Base-by-base conservation (phyloP, 2,113 vertebrate genomes). In the Cebidichthys violaceus region DNA sequence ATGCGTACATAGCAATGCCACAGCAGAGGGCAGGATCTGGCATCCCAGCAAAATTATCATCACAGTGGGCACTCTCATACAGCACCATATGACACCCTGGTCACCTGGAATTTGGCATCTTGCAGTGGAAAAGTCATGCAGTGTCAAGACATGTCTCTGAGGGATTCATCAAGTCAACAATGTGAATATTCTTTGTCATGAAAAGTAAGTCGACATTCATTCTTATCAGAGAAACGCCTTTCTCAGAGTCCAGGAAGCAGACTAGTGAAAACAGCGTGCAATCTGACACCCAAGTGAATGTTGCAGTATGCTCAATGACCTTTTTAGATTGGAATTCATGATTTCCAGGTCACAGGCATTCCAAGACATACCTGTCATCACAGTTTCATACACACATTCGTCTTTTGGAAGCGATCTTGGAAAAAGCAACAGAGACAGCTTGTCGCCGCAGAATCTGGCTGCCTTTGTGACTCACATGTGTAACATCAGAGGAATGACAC, bases 261-360 rank as follows among this genome's bases (percentile, higher is more conserved):
- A 7, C 11, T 35, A 0, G 68, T 79, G 71, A 66, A 79, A 74
- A 66, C 66, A 24, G 1, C 43, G 17, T 29, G 54, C 47, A n/a
- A 20, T 61, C 27, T 41, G 20, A 75, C 45, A 69, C 29, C 60
- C 9, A 45, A 13, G 39, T 75, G 2, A 39, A 59, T 9, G 33
- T 43, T 29, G 35, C 29, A 20, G 31, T 43, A 39, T 27, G 37
- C 82, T 76, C 69, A 10, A 10, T 45, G 64, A 84, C 52, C 45
- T 60, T 88, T 43, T 61, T 22, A 88, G 88, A 89, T 89, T 54
- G 75, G 61, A 90, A 92, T 91, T 86, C 72, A 71, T 86, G 89
- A 89, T 91, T 75, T 84, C 79, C 54, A 82, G 57, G 71, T 81
- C 62, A 81, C 41, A 79, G 45, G 67, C 82, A 92, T 93, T 88